Evolutionary conservation across 1,140 invertebrate species (phyloP).

Genomic region (Micrasema longulum): DNA sequence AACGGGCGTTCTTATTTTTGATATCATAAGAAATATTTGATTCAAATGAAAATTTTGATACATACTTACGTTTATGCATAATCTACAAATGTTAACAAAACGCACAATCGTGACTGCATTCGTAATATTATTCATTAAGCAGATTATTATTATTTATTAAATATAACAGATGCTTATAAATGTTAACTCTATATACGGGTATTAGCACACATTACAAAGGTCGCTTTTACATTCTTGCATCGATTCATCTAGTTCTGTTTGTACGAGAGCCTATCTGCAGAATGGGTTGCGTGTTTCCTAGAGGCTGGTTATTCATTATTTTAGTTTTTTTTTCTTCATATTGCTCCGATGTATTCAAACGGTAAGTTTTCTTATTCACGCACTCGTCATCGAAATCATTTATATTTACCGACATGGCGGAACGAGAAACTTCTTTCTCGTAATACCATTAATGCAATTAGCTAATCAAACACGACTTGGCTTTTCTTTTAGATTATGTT

Average conservation of each 20-base stretch:
- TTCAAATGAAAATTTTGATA: no score
- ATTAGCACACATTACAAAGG: conserved; percentile 34
- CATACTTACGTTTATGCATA: no score
- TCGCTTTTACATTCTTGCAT: conserved; percentile 44
- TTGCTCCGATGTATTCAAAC: not conserved
- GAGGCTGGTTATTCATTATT: not conserved
- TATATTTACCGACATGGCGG: not conserved
- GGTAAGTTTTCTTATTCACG: conserved; percentile 1
- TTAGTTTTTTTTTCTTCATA: not conserved
- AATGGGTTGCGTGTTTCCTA: conserved; percentile 1
- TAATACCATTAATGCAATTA: no score
- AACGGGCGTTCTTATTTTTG: no score
- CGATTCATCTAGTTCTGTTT: conserved; percentile 4
- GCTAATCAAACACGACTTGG: no score
- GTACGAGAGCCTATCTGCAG: conserved; percentile 2
- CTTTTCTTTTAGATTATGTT: no score
- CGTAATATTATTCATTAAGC: no score
- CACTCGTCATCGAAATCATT: not conserved
- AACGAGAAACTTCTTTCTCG: conserved; percentile 6
- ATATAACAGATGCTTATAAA: no score
- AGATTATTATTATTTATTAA: no score
- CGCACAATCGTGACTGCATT: not conserved
- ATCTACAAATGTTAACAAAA: no score
- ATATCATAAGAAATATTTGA: no score
- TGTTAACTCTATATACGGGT: conserved; percentile 30